phyloP scores from a whole-genome alignment of 1,140 invertebrate genomes.

The Aethina tumida region DNA sequence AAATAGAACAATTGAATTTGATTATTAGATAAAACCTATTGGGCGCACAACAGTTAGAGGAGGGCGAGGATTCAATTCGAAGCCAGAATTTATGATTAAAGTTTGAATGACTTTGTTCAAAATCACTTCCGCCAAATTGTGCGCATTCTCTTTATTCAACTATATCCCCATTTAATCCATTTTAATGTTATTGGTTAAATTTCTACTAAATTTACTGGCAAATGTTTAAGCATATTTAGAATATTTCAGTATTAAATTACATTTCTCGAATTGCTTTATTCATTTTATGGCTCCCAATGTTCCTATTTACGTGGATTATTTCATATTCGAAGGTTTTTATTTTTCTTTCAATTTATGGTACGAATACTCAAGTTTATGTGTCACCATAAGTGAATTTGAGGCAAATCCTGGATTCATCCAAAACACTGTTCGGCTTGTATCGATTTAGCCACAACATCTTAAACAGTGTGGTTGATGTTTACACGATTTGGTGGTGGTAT shows the following conservation, averaged over 20 bases:
- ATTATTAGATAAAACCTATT: conserved; percentile 12
- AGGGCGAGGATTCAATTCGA: conserved; percentile 22
- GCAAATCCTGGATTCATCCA: too few species aligned
- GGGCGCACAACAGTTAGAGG: too few species aligned
- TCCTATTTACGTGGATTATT: too few species aligned
- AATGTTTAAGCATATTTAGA: conserved; percentile 22
- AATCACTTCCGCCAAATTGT: conserved; percentile 30
- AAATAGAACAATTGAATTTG: conserved; percentile 11
- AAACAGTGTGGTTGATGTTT: too few species aligned
- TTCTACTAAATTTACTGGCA: conserved; percentile 24
- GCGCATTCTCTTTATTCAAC: conserved; percentile 30
- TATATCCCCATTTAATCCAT: conserved; percentile 28
- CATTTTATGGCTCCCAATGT: too few species aligned
- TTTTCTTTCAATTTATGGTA: too few species aligned
- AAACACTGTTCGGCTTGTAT: too few species aligned
- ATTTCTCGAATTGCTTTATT: conserved; percentile 3
- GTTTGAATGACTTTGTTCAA: conserved; percentile 29
- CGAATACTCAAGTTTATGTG: too few species aligned
- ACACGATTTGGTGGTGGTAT: too few species aligned
- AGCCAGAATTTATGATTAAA: conserved; percentile 29
- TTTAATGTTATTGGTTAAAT: conserved; percentile 29
- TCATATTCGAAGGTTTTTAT: too few species aligned
- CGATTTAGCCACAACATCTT: too few species aligned
- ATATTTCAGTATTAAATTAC: conserved; percentile 15
- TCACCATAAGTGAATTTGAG: too few species aligned